phyloP scores from a whole-genome alignment of 2,888 invertebrate species.

The Polyommatus icarus region DNA sequence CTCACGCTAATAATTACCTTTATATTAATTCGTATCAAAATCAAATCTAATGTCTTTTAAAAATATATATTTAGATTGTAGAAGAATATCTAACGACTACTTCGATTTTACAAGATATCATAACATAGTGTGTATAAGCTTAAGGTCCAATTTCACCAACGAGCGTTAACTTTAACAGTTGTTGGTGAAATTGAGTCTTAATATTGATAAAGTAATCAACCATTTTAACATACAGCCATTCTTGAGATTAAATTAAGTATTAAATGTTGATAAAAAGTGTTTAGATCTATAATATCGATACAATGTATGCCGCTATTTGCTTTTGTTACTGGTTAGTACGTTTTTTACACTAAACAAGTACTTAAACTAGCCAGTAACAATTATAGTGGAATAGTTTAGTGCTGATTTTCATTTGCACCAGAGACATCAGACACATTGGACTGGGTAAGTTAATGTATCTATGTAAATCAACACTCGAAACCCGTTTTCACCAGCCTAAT shows the following conservation, averaged over 20 bases:
- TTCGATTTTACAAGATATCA: not conserved
- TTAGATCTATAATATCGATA: not conserved
- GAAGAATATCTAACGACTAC: not conserved
- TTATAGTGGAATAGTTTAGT: not conserved
- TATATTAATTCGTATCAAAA: not conserved
- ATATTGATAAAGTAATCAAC: not conserved
- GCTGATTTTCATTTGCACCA: not conserved
- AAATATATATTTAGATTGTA: constrained; percentile 3
- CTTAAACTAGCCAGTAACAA: not conserved
- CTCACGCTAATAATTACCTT: not conserved
- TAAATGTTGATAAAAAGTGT: not conserved
- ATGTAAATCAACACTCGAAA: not conserved
- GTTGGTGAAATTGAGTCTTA: too few relatives aligned
- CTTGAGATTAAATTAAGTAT: not conserved
- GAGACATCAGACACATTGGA: not conserved
- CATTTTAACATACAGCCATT: constrained; percentile 6
- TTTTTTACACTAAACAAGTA: not conserved
- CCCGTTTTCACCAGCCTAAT: not conserved
- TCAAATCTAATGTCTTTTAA: constrained; percentile 5
- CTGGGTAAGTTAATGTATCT: not conserved
- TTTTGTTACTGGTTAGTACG: not conserved
- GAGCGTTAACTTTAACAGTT: too few relatives aligned
- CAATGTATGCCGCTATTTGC: not conserved
- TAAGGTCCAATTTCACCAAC: not conserved
- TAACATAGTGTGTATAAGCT: not conserved